Conservation (phyloP, 1,140 invertebrate species). For the Drosophila albomicans region DNA sequence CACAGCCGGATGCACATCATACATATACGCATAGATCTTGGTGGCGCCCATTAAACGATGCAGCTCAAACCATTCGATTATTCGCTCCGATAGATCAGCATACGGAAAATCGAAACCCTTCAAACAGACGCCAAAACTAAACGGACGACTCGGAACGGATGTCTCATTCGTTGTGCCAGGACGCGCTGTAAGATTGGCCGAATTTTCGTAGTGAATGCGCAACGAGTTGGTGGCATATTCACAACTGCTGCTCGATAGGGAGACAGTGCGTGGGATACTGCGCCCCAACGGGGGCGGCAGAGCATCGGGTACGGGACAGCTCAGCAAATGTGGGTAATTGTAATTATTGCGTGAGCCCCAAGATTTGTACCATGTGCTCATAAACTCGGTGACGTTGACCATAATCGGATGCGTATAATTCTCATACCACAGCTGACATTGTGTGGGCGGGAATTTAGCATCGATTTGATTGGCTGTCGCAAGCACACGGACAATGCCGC, state of each 20-base stretch:
- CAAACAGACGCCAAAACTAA: conserved; percentile 96
- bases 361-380: conserved; percentile 95
- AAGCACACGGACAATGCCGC: conserved; percentile 89
- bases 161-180: conserved; percentile 82
- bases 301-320: conserved; percentile 92
- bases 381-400: conserved; percentile 91
- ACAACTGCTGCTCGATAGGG: conserved; percentile 91
- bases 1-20: conserved; percentile 95
- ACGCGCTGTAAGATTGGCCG: background rate
- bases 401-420: conserved; percentile 90
- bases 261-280: conserved; percentile 91
- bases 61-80: conserved; percentile 97
- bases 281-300: conserved; percentile 86
- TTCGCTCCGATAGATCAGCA: conserved; percentile 93
- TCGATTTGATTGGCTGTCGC: conserved; percentile 94
- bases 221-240: conserved; percentile 93
- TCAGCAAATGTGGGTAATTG: conserved; percentile 94
- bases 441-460: conserved; percentile 88
- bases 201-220: conserved; percentile 90
- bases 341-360: conserved; percentile 93
- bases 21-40: conserved; percentile 95
- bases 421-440: conserved; percentile 96
- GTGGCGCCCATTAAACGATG: conserved; percentile 94
- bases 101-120: conserved; percentile 96
- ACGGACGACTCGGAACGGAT: conserved; percentile 85